These are phyloP conservation scores for Tinea pellionella DNA, from an alignment of 2,888 invertebrate genomes.

Conservation along the genomic window DNA sequence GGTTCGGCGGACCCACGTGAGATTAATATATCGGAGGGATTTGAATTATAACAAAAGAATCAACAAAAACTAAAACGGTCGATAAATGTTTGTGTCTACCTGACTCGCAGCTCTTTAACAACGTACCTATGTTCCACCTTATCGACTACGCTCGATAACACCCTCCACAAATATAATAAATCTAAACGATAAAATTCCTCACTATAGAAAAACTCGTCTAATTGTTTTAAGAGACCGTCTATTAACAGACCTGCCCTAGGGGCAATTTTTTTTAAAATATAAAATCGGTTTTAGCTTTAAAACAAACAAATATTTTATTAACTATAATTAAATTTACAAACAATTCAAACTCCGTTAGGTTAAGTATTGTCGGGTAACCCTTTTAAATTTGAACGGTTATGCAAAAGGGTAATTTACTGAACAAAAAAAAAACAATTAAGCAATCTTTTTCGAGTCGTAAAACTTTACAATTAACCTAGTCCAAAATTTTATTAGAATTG, in stretches of 20 bases:
- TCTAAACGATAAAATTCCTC: conserved; percentile 57
- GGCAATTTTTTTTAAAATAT: conserved; percentile 19
- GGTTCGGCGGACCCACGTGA: conserved; percentile 55
- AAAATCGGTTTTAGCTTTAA: conserved; percentile 20
- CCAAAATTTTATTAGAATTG: conserved; percentile 1
- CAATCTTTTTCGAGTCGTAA: neutral
- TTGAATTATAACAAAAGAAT: conserved; percentile 55
- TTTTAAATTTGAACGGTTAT: neutral
- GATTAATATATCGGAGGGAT: conserved; percentile 66
- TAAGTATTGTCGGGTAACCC: neutral
- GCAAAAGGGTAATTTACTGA: conserved; percentile 2
- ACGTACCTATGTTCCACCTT: conserved; percentile 1
- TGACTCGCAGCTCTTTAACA: conserved; percentile 26
- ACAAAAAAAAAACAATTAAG: conserved; percentile 3
- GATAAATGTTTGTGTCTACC: conserved; percentile 60
- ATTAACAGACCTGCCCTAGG: conserved; percentile 44
- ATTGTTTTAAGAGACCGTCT: conserved; percentile 55
- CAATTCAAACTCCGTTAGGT: neutral
- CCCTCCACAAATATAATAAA: conserved; percentile 63
- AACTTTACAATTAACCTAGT: neutral
- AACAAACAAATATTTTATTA: conserved; percentile 30
- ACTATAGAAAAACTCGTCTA: conserved; percentile 47
- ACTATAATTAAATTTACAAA: conserved; percentile 4
- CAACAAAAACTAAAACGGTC: conserved; percentile 61
- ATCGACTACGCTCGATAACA: conserved; percentile 39